These are phyloP conservation scores for Sparidentex hasta DNA, from an alignment of 2,797 vertebrate genomes.

Conservation along the genomic window DNA sequence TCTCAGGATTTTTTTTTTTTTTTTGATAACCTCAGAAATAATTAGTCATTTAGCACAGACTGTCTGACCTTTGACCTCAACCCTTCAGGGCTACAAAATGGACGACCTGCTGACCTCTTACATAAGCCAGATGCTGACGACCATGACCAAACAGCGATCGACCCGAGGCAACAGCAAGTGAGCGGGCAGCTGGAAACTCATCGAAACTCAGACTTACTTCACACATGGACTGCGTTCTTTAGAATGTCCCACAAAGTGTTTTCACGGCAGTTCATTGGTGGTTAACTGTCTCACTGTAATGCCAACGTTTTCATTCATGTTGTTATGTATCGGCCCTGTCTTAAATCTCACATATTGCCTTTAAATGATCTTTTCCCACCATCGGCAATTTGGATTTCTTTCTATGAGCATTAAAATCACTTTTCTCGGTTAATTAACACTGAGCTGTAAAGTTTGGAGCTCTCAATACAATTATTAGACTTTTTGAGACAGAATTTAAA, in stretches of 20 bases:
- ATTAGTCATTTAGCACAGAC: background rate
- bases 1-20: too few relatives aligned
- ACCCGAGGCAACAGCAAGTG: slow-evolving; percentile 91
- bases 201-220: slow-evolving; percentile 4
- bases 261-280: background rate
- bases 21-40: too few relatives aligned
- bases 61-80: slow-evolving; percentile 18
- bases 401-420: background rate
- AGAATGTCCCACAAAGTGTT: slow-evolving; percentile 3
- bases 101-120: slow-evolving; percentile 98
- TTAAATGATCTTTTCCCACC: slow-evolving; percentile 48
- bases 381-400: background rate
- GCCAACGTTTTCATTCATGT: slow-evolving; percentile 40
- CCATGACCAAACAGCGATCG: slow-evolving; percentile 94
- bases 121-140: slow-evolving; percentile 99
- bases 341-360: slow-evolving; percentile 82
- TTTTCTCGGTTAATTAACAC: background rate
- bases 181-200: slow-evolving; percentile 66
- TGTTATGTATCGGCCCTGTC: slow-evolving; percentile 51
- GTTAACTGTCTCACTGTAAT: slow-evolving; percentile 21
- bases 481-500: background rate
- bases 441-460: background rate
- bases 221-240: background rate
- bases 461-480: background rate
- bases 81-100: slow-evolving; percentile 97